A percentile compares a stretch with the other conserved stretches of the same genome.
Evolutionary conservation across 1,140 invertebrate genomes (phyloP).

Genomic region (Drosophila rhopaloa): DNA sequence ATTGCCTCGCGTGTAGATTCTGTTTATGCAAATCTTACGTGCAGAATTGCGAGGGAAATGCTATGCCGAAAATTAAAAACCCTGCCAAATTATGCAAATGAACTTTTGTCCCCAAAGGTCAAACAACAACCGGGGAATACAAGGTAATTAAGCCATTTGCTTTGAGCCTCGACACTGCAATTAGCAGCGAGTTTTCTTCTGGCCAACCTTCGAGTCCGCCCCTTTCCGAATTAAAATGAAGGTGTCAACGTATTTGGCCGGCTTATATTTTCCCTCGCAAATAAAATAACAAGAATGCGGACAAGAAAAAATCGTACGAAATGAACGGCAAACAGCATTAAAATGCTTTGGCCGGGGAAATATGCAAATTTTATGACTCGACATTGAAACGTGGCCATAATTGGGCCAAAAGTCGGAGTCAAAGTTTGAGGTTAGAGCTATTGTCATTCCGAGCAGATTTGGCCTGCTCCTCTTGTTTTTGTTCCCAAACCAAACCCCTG

Average conservation of each 20-base stretch:
- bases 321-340: constrained; percentile 48
- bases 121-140: constrained; percentile 38
- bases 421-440: constrained; percentile 54
- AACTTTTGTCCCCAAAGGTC: constrained; percentile 63
- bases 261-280: constrained; percentile 41
- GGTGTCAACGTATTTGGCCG: constrained; percentile 75
- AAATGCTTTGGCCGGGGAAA: constrained; percentile 48
- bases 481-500: neutral
- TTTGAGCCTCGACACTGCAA: constrained; percentile 70
- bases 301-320: constrained; percentile 7
- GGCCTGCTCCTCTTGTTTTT: constrained; percentile 18
- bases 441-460: constrained; percentile 40
- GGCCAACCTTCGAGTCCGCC: constrained; percentile 9
- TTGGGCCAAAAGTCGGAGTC: constrained; percentile 64
- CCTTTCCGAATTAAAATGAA: constrained; percentile 46
- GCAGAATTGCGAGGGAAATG: constrained; percentile 49
- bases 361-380: constrained; percentile 72
- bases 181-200: constrained; percentile 59
- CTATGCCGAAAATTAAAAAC: constrained; percentile 56
- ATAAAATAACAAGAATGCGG: constrained; percentile 21
- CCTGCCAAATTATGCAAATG: constrained; percentile 76
- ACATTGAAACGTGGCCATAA: constrained; percentile 72
- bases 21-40: constrained; percentile 64
- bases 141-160: constrained; percentile 75
- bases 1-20: constrained; percentile 53